Evolutionary conservation across 2,888 invertebrate species (phyloP).

Genomic region (Ditula angustiorana): DNA sequence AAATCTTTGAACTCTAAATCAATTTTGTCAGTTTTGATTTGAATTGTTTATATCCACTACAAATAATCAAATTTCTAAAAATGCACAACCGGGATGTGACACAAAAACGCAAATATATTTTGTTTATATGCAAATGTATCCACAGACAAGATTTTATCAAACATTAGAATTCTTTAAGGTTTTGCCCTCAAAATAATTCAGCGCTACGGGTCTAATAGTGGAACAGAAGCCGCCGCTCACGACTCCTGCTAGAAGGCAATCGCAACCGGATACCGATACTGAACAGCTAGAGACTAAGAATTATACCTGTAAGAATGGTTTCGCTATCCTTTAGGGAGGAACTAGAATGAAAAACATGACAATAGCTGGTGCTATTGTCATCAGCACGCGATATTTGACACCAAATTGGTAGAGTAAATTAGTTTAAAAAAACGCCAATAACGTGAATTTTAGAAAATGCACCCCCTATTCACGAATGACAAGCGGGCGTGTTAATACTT

Average conservation of each 20-base stretch:
- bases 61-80: too few species aligned
- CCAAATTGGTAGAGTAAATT: background rate
- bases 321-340: conserved; percentile 11
- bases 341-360: conserved; percentile 6
- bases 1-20: too few species aligned
- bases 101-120: too few species aligned
- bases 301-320: conserved; percentile 9
- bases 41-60: too few species aligned
- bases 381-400: conserved; percentile 4
- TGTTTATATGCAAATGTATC: too few species aligned
- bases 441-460: background rate
- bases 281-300: conserved; percentile 36
- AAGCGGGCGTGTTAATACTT: conserved; percentile 14
- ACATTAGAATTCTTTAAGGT: too few species aligned
- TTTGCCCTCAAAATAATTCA: too few species aligned
- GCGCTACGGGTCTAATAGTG: too few species aligned
- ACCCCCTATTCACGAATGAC: background rate
- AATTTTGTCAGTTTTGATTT: too few species aligned
- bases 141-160: too few species aligned
- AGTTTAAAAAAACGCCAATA: background rate
- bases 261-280: conserved; percentile 66
- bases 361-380: conserved; percentile 23
- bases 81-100: too few species aligned
- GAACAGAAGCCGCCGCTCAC: conserved; percentile 52
- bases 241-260: conserved; percentile 70